A percentile compares a stretch with the other conserved stretches of the same genome.
phyloP scores from a whole-genome alignment of 2,888 invertebrate genomes.

The Mamestra brassicae region DNA sequence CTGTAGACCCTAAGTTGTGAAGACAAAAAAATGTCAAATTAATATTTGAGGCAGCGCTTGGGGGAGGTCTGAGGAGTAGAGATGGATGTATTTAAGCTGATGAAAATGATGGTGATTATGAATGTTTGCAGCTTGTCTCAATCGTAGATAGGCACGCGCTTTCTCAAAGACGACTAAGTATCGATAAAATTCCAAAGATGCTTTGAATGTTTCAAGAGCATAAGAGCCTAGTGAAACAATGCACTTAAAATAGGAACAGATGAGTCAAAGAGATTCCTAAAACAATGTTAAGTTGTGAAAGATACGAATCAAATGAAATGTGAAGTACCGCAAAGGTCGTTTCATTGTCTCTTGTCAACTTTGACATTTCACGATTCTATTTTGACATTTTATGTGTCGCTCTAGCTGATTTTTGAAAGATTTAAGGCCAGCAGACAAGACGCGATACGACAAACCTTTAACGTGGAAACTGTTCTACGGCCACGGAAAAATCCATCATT shows the following conservation, averaged over 20 bases:
- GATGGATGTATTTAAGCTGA: neutral
- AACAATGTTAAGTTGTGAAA: constrained; percentile 41
- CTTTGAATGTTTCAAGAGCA: neutral
- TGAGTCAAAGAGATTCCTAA: constrained; percentile 27
- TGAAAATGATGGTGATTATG: neutral
- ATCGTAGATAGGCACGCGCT: neutral
- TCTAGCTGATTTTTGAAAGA: constrained; percentile 43
- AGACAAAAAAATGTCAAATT: neutral
- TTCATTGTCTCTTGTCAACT: constrained; percentile 63
- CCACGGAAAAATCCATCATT: neutral
- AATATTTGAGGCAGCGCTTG: neutral
- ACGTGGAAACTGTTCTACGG: neutral
- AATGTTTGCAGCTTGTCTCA: neutral
- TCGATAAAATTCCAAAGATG: neutral
- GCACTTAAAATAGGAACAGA: constrained; percentile 20
- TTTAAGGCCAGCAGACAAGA: constrained; percentile 3
- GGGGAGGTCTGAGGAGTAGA: too few species aligned
- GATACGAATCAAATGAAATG: constrained; percentile 42
- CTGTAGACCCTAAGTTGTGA: neutral
- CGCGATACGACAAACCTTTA: neutral
- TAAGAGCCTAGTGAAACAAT: neutral
- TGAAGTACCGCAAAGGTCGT: constrained; percentile 33
- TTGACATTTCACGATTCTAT: constrained; percentile 70
- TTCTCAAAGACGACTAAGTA: neutral
- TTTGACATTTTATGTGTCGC: constrained; percentile 62